A percentile compares a stretch with the other conserved stretches of the same genome.
Conservation (phyloP, 2,797 vertebrate species). For the Dermochelys coriacea region DNA sequence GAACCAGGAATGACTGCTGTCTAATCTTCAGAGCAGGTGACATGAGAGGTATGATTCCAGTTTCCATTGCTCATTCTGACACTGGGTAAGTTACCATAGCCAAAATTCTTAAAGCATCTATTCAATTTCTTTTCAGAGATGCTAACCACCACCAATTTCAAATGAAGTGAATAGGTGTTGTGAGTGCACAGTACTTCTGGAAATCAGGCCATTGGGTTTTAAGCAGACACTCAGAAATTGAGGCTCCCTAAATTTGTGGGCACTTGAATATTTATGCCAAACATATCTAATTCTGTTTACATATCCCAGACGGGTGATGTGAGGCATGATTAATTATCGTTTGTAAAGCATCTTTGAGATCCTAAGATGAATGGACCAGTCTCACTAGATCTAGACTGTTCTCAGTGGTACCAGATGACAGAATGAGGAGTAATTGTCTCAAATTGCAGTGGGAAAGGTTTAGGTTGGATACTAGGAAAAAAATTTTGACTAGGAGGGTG, state of each 20-base stretch:
- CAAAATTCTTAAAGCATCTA: background rate
- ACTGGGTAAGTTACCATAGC: fast-evolving
- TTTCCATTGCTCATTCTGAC: background rate
- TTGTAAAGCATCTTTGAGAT: background rate
- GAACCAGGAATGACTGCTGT: background rate
- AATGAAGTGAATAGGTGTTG: slow-evolving; percentile 2
- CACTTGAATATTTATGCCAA: background rate
- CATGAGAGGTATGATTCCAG: background rate
- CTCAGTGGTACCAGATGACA: too few relatives aligned
- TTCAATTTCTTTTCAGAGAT: slow-evolving; percentile 1
- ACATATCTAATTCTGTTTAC: background rate
- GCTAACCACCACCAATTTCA: background rate
- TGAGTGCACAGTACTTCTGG: background rate
- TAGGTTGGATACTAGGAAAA: too few relatives aligned
- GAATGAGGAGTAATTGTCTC: too few relatives aligned
- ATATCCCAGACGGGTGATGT: background rate
- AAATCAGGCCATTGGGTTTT: background rate
- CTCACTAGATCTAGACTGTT: too few relatives aligned
- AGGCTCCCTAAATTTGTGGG: background rate
- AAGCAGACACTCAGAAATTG: background rate
- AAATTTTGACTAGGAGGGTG: too few relatives aligned
- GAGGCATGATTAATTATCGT: background rate
- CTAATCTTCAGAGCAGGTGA: background rate
- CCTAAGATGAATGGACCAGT: background rate
- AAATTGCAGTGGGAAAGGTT: too few relatives aligned